Evolutionary conservation across 2,797 vertebrate genomes (phyloP), one percentile per base, ranked within the genome.

Genomic region (Chaetophractus vellerosus): DNA sequence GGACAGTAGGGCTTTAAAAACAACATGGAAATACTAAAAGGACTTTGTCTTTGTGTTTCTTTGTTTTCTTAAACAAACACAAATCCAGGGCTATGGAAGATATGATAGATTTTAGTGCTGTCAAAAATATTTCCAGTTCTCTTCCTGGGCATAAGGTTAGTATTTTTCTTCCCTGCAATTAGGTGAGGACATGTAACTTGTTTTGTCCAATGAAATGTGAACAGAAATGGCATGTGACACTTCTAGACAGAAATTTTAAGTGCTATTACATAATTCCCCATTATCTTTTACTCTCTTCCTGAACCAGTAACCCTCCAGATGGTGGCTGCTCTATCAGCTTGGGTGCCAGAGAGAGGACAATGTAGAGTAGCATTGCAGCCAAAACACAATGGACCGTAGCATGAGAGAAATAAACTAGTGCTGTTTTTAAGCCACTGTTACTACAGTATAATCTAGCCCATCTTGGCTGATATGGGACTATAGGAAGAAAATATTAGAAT

Each of bases 121-220:
- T 78, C 81, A 94, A 76, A 94, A 89, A 69, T 84, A 95, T 9
- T 21, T 69, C 12, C 21, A 91, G 48, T 23, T 95, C n/a, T 90
- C 11, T 16, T 66, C 55, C 52, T 45, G n/a, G 55, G 33, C 21
- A 78, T 38, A 83, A 72, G 59, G 45, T 91, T 61, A 59, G 52
- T 36, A 69, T 48, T 87, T 86, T 91, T 31, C 33, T 68, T 57
- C n/a, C 72, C 19, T 85, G 26, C 33, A 93, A 16, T 83, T 74
- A 87, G 52, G 38, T 89, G 79, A 74, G 26, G 41, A 68, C 26
- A 45, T 18, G 5, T 41, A 78, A 71, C n/a, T n/a, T n/a, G n/a
- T n/a, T n/a, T n/a, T n/a, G n/a, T n/a, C n/a, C n/a, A n/a, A n/a
- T n/a, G n/a, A n/a, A n/a, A n/a, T n/a, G n/a, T n/a, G n/a, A n/a